phyloP scores from a whole-genome alignment of 2,888 invertebrate genomes.

The Neoitamus cyanurus region DNA sequence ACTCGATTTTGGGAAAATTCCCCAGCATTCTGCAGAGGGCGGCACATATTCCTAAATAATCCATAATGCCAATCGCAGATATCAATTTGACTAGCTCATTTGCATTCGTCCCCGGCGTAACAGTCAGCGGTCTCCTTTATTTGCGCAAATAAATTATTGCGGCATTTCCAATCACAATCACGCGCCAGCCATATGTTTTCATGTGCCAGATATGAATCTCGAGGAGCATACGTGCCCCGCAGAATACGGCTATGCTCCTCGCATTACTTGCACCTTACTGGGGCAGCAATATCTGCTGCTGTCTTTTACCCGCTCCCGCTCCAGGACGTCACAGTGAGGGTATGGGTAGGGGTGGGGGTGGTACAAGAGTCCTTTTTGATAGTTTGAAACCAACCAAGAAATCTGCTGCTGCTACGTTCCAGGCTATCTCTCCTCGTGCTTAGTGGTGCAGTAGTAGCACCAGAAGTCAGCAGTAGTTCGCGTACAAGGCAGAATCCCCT shows the following conservation, averaged over 20 bases:
- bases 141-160: slow-evolving; percentile 40
- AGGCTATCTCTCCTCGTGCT: background rate
- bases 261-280: background rate
- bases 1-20: no score
- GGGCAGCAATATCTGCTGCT: background rate
- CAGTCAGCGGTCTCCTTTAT: slow-evolving; percentile 5
- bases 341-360: background rate
- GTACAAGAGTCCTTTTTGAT: background rate
- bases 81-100: slow-evolving; percentile 28
- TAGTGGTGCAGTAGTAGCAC: background rate
- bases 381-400: background rate
- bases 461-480: background rate
- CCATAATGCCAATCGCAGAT: slow-evolving; percentile 32
- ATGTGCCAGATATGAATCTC: slow-evolving; percentile 33
- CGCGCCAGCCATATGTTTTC: slow-evolving; percentile 21
- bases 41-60: background rate
- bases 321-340: background rate
- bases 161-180: slow-evolving; percentile 38
- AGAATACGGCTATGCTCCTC: slow-evolving; percentile 1
- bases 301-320: background rate
- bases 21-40: background rate
- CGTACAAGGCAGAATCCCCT: background rate
- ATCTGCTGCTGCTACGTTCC: background rate
- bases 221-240: slow-evolving; percentile 9
- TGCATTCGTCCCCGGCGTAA: background rate